phyloP scores from a whole-genome alignment of 1,140 invertebrate genomes.

The Sinella curviseta region DNA sequence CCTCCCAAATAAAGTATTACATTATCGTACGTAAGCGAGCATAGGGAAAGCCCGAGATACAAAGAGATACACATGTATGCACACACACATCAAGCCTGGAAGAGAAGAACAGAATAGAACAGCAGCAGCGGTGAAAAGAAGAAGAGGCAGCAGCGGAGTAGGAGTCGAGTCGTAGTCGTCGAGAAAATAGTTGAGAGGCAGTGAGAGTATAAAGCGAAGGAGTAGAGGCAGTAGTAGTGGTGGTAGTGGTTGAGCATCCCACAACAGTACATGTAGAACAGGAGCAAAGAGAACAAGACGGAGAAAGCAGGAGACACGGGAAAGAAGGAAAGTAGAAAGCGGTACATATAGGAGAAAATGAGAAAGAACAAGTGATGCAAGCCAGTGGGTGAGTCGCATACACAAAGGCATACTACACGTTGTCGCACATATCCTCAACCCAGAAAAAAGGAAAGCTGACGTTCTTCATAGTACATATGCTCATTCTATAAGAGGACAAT shows the following conservation, averaged over 20 bases:
- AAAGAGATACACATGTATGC: slow-evolving; percentile 3
- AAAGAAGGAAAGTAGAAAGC: neutral
- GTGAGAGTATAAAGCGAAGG: no score
- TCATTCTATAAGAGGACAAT: neutral
- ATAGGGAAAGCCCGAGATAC: neutral
- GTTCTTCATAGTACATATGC: slow-evolving; percentile 17
- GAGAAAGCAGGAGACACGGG: neutral
- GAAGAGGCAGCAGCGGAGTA: no score
- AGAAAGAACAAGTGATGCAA: slow-evolving; percentile 13
- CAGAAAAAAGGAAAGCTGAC: neutral
- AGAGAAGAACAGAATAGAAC: neutral
- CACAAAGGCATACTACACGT: neutral
- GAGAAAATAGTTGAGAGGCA: no score
- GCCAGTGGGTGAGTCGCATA: neutral
- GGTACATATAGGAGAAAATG: slow-evolving; percentile 18
- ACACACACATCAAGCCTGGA: neutral
- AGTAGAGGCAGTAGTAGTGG: neutral
- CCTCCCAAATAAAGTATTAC: slow-evolving; percentile 20
- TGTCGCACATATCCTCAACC: neutral
- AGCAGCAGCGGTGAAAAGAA: neutral
- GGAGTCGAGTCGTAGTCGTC: no score
- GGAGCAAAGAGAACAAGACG: neutral
- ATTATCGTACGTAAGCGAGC: slow-evolving; percentile 5
- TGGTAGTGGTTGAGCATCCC: neutral
- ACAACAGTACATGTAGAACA: no score